Evolutionary conservation across 2,888 invertebrate species (phyloP).

Genomic region (Encarsia formosa): DNA sequence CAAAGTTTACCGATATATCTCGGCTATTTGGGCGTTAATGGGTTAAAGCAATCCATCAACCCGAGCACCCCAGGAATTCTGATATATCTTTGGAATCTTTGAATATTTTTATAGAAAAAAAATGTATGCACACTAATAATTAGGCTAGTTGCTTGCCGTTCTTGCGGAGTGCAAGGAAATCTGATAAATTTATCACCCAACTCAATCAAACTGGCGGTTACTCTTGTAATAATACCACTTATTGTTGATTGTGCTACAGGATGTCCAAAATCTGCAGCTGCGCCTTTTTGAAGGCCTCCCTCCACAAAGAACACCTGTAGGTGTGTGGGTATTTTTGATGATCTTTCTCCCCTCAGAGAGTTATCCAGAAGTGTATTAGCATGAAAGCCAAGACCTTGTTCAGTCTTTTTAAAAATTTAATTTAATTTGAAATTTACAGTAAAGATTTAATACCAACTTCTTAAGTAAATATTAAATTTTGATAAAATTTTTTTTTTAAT

Average conservation of each 20-base stretch:
- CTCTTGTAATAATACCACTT: background rate
- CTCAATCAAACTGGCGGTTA: background rate
- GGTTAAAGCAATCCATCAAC: constrained; percentile 1
- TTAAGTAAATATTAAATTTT: background rate
- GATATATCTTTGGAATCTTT: background rate
- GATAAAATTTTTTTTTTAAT: too few relatives aligned
- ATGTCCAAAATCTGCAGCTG: background rate
- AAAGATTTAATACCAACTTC: background rate
- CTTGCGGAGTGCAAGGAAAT: background rate
- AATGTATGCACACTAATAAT: background rate
- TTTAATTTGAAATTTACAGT: background rate
- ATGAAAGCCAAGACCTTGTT: background rate
- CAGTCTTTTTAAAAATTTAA: background rate
- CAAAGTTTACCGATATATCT: too few relatives aligned
- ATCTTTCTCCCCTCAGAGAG: background rate
- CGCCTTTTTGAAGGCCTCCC: background rate
- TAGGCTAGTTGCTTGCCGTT: background rate
- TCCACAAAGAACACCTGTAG: constrained; percentile 1
- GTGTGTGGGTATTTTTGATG: background rate
- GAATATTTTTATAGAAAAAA: background rate
- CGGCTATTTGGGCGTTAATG: too few relatives aligned
- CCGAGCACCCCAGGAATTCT: background rate
- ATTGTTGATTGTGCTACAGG: background rate
- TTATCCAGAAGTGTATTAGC: background rate
- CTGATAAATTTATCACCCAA: background rate